Conservation (phyloP, 2,888 invertebrate species). For the Netelia melanura region DNA sequence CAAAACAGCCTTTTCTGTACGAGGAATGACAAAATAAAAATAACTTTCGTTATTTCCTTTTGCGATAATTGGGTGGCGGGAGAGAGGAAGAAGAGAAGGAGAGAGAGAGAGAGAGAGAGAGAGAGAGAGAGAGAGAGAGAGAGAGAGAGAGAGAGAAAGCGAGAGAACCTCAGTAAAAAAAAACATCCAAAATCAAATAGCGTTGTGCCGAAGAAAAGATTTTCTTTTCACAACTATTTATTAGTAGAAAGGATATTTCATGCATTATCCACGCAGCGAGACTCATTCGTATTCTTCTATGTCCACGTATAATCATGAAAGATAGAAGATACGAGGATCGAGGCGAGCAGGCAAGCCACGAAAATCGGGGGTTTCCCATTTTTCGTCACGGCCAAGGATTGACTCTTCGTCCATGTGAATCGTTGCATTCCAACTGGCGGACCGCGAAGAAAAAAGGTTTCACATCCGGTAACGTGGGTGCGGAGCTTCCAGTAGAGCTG, state of each 20-base stretch:
- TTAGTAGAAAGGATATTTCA: conserved; percentile 21
- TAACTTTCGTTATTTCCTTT: too few relatives aligned
- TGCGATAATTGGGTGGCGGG: too few relatives aligned
- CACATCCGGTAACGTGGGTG: not conserved
- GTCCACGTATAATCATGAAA: conserved; percentile 22
- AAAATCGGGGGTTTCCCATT: conserved; percentile 25
- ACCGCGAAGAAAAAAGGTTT: conserved; percentile 31
- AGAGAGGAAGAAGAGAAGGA: too few relatives aligned
- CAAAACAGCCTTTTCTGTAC: too few relatives aligned
- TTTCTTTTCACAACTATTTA: conserved; percentile 31
- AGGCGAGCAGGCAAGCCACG: conserved; percentile 6
- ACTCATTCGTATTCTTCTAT: conserved; percentile 2
- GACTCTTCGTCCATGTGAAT: conserved; percentile 19
- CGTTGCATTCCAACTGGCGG: conserved; percentile 27
- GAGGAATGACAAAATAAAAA: too few relatives aligned
- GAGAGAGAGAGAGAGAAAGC: not conserved
- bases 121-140: too few relatives aligned
- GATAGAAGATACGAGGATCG: conserved; percentile 15
- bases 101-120: not conserved
- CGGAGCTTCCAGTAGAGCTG: not conserved
- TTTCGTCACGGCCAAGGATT: conserved; percentile 31
- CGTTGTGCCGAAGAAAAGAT: not conserved
- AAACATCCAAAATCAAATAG: not conserved
- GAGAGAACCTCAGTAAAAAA: not conserved
- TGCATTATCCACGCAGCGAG: conserved; percentile 44